Evolutionary conservation across 2,113 vertebrate species (phyloP), one percentile per base, ranked within the genome.

Genomic region (Stigmatopora nigra): DNA sequence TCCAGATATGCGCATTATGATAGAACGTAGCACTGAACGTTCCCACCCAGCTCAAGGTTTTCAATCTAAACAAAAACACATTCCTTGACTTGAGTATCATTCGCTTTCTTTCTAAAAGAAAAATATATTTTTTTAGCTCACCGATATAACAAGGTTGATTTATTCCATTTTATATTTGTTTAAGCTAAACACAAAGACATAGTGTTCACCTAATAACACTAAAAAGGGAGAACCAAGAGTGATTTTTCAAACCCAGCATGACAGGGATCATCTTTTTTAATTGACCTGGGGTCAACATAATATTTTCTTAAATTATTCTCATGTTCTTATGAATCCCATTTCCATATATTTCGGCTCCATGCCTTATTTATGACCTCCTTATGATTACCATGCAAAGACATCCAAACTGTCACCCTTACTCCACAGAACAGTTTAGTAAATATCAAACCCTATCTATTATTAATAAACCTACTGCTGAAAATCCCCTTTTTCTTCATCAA

Each of bases 401-500:
- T 86, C 84, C 88, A 87, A 88, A 87, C 84, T 87, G 87, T 88
- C 86, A 76, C 81, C 82, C 72, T 79, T 87, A 87, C 79, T 87
- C 79, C 83, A 69, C 71, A 68, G 78, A 90, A 87, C 85, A 88
- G 87, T 91, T 91, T 91, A 91, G 89, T 90, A 91, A 89, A 91
- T 91, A 91, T 91, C 89, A 90, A 89, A 88, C 80, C 74, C 73
- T 82, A 89, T 91, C 82, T 83, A 90, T 90, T 90, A 90, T 91
- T 90, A 90, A 91, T 88, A 88, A 88, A 84, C 78, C 84, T 75
- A 73, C 77, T 79, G 74, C 73, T 80, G 78, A 86, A 88, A 85
- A 75, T 31, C 67, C 80, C 78, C 70, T 72, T 87, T 87, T 83
- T 80, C 78, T 77, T 52, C 61, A 84, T 89, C 55, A 88, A 90